Conservation (phyloP, 1,140 invertebrate genomes). For the Littorina saxatilis region DNA sequence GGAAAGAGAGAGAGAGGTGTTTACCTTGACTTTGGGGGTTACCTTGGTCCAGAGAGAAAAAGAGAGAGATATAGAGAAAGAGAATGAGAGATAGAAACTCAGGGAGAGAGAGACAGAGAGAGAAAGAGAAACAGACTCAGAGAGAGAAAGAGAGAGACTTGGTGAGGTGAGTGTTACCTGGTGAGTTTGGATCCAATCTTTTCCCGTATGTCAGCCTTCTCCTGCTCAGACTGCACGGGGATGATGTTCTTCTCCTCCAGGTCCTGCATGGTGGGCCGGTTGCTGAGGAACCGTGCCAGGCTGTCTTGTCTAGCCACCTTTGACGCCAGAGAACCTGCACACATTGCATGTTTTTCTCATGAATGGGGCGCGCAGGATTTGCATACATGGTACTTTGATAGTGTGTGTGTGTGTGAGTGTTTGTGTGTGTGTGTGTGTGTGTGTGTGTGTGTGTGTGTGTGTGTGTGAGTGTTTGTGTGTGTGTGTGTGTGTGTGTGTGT, state of each 20-base stretch:
- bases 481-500: too few species aligned
- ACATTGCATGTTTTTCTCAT: too few species aligned
- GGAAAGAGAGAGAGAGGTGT: background rate
- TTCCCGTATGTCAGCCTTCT: conserved; percentile 94
- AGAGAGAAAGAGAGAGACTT: background rate
- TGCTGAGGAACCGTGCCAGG: conserved; percentile 93
- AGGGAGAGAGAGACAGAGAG: background rate
- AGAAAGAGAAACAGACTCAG: background rate
- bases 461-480: too few species aligned
- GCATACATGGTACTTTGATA: too few species aligned
- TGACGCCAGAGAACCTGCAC: conserved; percentile 82
- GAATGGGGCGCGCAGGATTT: too few species aligned
- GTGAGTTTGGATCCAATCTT: conserved; percentile 96
- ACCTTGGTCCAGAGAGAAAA: background rate
- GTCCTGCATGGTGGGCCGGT: conserved; percentile 90
- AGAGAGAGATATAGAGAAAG: background rate
- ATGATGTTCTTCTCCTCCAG: conserved; percentile 98
- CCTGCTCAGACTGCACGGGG: conserved; percentile 93
- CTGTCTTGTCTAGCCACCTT: conserved; percentile 97
- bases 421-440: too few species aligned
- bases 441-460: too few species aligned
- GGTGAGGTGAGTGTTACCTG: conserved; percentile 77
- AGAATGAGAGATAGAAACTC: background rate
- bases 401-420: too few species aligned
- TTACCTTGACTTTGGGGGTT: background rate